A percentile compares a stretch with the other conserved stretches of the same genome.
These are phyloP conservation scores for Himalopsyche tibetana DNA, from an alignment of 2,888 invertebrate genomes.

Conservation along the genomic window DNA sequence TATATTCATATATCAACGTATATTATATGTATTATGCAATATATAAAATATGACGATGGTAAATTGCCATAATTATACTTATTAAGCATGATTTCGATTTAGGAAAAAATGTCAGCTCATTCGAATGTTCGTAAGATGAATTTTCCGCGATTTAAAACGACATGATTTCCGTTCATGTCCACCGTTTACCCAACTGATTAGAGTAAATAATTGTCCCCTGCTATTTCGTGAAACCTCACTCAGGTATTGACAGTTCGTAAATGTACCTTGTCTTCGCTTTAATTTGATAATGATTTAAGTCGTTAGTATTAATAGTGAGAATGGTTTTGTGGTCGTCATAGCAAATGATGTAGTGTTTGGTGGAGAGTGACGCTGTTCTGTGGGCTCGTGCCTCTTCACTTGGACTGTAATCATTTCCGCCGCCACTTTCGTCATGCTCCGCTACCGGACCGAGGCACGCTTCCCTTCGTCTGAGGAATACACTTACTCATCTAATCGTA, in stretches of 20 bases:
- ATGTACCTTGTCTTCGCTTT: background rate
- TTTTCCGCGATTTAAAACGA: too few relatives aligned
- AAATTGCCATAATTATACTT: too few relatives aligned
- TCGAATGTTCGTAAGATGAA: too few relatives aligned
- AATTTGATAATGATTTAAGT: background rate
- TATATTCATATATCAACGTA: too few relatives aligned
- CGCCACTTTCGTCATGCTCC: conserved; percentile 45
- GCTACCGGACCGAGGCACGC: conserved; percentile 48
- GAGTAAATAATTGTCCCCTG: too few relatives aligned
- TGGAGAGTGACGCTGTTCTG: conserved; percentile 19
- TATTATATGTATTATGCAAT: too few relatives aligned
- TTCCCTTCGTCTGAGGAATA: conserved; percentile 39
- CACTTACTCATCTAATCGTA: conserved; percentile 17
- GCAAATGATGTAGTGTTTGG: background rate
- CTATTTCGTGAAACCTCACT: background rate
- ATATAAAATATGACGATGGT: too few relatives aligned
- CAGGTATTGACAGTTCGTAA: background rate
- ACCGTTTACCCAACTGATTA: too few relatives aligned
- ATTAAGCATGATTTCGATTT: too few relatives aligned
- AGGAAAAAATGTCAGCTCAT: too few relatives aligned
- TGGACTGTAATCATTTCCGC: conserved; percentile 49
- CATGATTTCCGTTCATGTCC: too few relatives aligned
- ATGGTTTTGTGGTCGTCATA: conserved; percentile 10
- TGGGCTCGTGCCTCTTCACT: conserved; percentile 47
- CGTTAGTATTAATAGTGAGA: conserved; percentile 35